These are phyloP conservation scores for Panagrolaimus sp. DNA, from an alignment of 1,140 invertebrate genomes.

Conservation along the genomic window DNA sequence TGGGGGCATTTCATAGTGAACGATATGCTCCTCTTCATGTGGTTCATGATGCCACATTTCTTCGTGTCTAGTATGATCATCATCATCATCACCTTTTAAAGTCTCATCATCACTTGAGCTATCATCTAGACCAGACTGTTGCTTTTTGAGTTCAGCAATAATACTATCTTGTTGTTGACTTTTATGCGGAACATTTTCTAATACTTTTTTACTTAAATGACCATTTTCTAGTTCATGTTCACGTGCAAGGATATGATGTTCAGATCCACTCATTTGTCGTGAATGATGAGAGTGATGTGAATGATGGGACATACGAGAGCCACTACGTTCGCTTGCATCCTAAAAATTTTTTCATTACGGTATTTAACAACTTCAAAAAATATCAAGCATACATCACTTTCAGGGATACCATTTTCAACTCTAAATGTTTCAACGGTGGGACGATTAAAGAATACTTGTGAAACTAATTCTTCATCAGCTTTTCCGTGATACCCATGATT, in stretches of 20 bases:
- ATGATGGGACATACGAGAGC: not conserved
- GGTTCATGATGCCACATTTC: not conserved
- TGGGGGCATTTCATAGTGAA: not conserved
- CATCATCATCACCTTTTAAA: slow-evolving; percentile 8
- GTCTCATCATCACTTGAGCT: not conserved
- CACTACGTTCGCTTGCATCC: not conserved
- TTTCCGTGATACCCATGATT: too few relatives aligned
- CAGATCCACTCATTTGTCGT: too few relatives aligned
- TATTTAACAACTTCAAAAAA: not conserved
- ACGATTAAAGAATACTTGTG: not conserved
- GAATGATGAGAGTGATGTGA: not conserved
- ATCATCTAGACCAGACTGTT: not conserved
- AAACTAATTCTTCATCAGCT: not conserved
- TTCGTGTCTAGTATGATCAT: not conserved
- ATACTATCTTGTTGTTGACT: not conserved
- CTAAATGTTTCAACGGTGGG: not conserved
- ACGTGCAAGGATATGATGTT: too few relatives aligned
- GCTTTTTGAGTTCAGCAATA: slow-evolving; percentile 1
- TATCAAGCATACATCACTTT: slow-evolving; percentile 8
- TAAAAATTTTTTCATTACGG: not conserved
- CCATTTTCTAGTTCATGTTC: too few relatives aligned
- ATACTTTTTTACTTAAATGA: not conserved
- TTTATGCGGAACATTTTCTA: not conserved
- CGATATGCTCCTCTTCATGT: not conserved
- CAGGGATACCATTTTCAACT: slow-evolving; percentile 10